Base-by-base conservation (phyloP, 2,113 vertebrate genomes). In the Pteronura brasiliensis region DNA sequence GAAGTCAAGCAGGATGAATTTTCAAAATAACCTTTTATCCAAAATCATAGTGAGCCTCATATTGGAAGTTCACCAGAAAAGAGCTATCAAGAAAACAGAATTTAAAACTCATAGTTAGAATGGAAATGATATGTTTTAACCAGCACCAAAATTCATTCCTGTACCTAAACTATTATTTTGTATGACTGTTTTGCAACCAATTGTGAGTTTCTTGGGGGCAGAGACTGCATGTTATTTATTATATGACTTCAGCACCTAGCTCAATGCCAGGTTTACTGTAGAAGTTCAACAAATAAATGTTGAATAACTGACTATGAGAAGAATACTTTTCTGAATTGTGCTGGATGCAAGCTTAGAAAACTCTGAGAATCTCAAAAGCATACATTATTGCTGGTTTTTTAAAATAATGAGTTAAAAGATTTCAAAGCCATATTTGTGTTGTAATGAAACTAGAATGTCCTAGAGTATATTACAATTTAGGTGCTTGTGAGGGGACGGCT, bases 61-160 rank as follows among this genome's bases (percentile, higher is more conserved):
- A 59, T 63, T 94, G 76, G 63, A 94, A 93, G 34, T 17, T 94
- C 49, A 88, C 57, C 23, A 92, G 29, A 76, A 71, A 87, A 95
- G 88, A 95, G 2, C 69, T 86, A 77, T 90, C 69, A 94, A 88
- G 59, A 94, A 93, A 93, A 92, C 36, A 96, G 31, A 95, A 81
- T 93, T 97, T 90, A 90, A 93, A 97, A 95, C 55, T 63, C 88
- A 67, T 63, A 92, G 36, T 95, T 94, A 93, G 52, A 77, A 95
- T 52, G 85, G 82, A 92, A 87, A 85, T 95, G 85, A 94, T 77
- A 95, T 85, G 80, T n/a, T 90, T 95, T 96, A 69, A 59, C 49
- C 42, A 76, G 57, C 17, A 90, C 59, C 52, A 83, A 94, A 95
- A 88, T 95, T 87, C 71, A 97, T 55, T 71, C 59, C 69, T 90